These are phyloP conservation scores for Rhinoderma darwinii DNA, from an alignment of 2,113 vertebrate species.

Conservation along the genomic window DNA sequence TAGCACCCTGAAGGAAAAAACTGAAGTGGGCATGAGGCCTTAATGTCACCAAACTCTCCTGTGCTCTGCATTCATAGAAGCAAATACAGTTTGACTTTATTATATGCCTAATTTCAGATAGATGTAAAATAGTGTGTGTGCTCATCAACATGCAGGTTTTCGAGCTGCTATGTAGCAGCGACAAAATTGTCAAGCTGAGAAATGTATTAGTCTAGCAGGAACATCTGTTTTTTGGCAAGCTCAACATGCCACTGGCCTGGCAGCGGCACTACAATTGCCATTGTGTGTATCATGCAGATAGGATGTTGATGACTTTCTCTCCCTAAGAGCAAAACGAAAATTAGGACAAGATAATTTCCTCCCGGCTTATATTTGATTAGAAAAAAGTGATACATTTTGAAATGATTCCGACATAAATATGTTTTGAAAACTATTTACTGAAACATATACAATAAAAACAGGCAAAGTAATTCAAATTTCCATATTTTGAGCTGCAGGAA, in stretches of 20 bases:
- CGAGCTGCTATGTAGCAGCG: background rate
- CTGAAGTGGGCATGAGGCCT: no score
- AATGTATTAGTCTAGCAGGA: conserved; percentile 65
- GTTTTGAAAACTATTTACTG: conserved; percentile 52
- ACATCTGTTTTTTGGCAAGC: conserved; percentile 70
- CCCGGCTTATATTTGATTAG: conserved; percentile 48
- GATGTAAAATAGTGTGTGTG: conserved; percentile 49
- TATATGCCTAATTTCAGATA: conserved; percentile 46
- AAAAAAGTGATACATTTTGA: conserved; percentile 43
- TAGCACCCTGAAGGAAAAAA: no score
- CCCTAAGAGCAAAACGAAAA: conserved; percentile 64
- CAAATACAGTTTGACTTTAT: conserved; percentile 36
- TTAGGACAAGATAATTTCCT: conserved; percentile 64
- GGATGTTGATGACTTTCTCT: conserved; percentile 65
- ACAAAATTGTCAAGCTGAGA: conserved; percentile 64
- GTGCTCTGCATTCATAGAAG: background rate
- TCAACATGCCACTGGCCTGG: conserved; percentile 68
- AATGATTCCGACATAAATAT: conserved; percentile 50
- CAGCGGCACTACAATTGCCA: conserved; percentile 65
- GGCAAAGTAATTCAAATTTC: conserved; percentile 34
- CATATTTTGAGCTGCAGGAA: conserved; percentile 52
- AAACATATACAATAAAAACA: conserved; percentile 43
- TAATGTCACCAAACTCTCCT: background rate
- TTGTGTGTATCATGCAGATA: conserved; percentile 66
- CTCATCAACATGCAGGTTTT: conserved; percentile 45